Conservation (phyloP, 2,888 invertebrate species). For the Sisyra nigra region DNA sequence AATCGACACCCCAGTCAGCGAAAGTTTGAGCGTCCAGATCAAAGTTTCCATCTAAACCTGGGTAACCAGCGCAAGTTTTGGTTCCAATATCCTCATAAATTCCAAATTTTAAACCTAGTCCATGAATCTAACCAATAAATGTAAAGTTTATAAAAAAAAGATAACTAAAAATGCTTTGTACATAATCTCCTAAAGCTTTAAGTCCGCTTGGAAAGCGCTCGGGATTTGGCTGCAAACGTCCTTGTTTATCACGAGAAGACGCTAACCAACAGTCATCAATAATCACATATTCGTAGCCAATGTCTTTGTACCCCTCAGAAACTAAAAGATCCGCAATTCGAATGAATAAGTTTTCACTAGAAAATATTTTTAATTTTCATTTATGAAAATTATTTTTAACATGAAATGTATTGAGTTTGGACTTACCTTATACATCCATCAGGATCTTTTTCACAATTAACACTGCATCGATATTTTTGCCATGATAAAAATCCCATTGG, state of each 20-base stretch:
- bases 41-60: slow-evolving; percentile 51
- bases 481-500: slow-evolving; percentile 63
- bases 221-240: slow-evolving; percentile 35
- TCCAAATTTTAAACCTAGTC: slow-evolving; percentile 58
- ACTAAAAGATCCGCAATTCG: slow-evolving; percentile 36
- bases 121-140: too few species aligned
- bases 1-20: slow-evolving; percentile 67
- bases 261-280: slow-evolving; percentile 47
- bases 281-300: slow-evolving; percentile 41
- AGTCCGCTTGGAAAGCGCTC: slow-evolving; percentile 43
- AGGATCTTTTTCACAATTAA: slow-evolving; percentile 44
- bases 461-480: slow-evolving; percentile 48
- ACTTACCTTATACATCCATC: slow-evolving; percentile 46
- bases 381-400: neutral
- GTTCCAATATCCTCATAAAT: slow-evolving; percentile 70
- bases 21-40: slow-evolving; percentile 55
- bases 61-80: slow-evolving; percentile 62
- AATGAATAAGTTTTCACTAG: slow-evolving; percentile 35
- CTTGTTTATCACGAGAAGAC: slow-evolving; percentile 28
- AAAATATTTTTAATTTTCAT: slow-evolving; percentile 11
- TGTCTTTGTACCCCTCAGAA: slow-evolving; percentile 38
- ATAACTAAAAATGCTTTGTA: slow-evolving; percentile 21
- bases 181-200: slow-evolving; percentile 38
- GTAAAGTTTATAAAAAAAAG: neutral
- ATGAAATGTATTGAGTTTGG: neutral